Evolutionary conservation across 2,888 invertebrate species (phyloP), one percentile per base, ranked within the genome.

Genomic region (Melanostoma mellinum): DNA sequence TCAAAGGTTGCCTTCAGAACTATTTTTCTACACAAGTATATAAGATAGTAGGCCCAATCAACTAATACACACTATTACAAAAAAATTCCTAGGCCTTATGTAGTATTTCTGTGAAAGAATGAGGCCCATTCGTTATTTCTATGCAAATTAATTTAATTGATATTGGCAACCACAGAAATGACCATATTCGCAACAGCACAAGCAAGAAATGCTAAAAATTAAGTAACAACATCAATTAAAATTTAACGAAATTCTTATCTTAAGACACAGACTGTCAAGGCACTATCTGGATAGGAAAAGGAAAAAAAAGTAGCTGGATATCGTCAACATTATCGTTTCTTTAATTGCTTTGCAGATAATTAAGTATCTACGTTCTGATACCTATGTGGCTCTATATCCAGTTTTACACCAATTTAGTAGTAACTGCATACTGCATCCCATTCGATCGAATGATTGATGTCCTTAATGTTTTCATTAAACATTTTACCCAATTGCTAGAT

Each of bases 391-490:
- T 60, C 1, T 5, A 46, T 46, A 46, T 61, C 60, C 46, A 46
- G 35, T 35, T 61, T 61, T 4, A n/a, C 5, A 33, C 20, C 42
- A 61, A 46, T 36, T 61, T 5, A 44, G 20, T 20, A 61, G 20
- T 35, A 61, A 44, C 44, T n/a, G 6, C 40, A n/a, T n/a, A 10
- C 20, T 33, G n/a, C 58, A 71, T 73, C 8, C 53, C 55, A 35
- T 36, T 38, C 67, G 50, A 50, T 60, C 44, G n/a, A 52, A 65
- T 65, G 46, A 46, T 65, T 55, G 65, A 69, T 69, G 44, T 69
- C 75, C 80, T 75, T 75, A 75, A 75, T 56, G 10, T 69, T 69
- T 63, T 36, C 56, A 80, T 53, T 68, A 36, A 48, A 48, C 10
- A 60, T 58, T 53, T 46, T 55, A 8, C 44, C 52, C 75, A 71